These are phyloP conservation scores for Harpalus rufipes DNA, from an alignment of 2,888 invertebrate species.

Conservation along the genomic window DNA sequence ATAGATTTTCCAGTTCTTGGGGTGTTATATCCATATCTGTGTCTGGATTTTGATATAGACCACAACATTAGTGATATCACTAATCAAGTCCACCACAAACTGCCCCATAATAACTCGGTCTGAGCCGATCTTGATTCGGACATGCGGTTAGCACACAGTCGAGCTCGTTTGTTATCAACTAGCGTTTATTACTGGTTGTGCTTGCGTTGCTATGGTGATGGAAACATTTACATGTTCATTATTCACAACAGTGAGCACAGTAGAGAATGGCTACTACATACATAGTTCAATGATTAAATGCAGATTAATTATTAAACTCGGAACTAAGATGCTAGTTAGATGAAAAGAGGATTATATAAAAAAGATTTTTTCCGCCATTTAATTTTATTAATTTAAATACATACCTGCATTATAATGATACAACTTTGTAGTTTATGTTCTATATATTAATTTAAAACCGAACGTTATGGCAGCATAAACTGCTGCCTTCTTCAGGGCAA, in stretches of 20 bases:
- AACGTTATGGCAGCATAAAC: too few species aligned
- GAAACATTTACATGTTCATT: slow-evolving; percentile 65
- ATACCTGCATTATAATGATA: too few species aligned
- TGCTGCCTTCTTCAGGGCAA: too few species aligned
- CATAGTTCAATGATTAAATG: too few species aligned
- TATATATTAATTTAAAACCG: too few species aligned
- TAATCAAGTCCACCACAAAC: background rate
- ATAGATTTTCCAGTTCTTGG: background rate
- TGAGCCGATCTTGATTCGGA: slow-evolving; percentile 43
- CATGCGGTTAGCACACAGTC: slow-evolving; percentile 33
- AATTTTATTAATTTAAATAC: too few species aligned
- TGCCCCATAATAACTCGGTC: slow-evolving; percentile 4
- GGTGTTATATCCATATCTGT: background rate
- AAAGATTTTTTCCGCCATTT: too few species aligned
- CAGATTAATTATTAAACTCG: too few species aligned
- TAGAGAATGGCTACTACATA: background rate
- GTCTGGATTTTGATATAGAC: background rate
- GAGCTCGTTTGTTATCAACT: slow-evolving; percentile 57
- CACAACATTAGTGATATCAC: background rate
- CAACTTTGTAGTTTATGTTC: too few species aligned
- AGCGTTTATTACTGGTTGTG: slow-evolving; percentile 62
- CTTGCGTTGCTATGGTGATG: slow-evolving; percentile 44
- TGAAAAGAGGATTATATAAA: too few species aligned
- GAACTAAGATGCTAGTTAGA: too few species aligned
- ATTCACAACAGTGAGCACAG: slow-evolving; percentile 12